Conservation (phyloP, 2,888 invertebrate genomes). For the Empis livida region DNA sequence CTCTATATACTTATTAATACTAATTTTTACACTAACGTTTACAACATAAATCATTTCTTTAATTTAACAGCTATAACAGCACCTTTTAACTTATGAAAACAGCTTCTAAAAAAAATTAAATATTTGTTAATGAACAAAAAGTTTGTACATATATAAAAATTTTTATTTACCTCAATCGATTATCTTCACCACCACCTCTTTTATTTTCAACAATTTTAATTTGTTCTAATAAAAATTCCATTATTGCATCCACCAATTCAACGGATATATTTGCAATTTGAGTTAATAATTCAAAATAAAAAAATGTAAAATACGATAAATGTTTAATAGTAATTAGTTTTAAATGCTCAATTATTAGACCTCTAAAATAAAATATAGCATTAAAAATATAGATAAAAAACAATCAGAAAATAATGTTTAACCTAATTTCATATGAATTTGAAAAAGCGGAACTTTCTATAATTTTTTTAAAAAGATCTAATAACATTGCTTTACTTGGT, state of each 20-base stretch:
- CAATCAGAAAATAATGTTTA: constrained; percentile 3
- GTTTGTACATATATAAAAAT: neutral
- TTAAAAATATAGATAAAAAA: neutral
- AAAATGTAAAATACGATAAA: constrained; percentile 32
- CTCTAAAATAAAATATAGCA: constrained; percentile 8
- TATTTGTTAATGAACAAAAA: neutral
- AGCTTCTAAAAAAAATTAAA: neutral
- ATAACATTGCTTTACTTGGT: constrained; percentile 24
- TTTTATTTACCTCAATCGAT: constrained; percentile 22
- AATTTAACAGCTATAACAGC: neutral
- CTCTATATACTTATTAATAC: too few relatives aligned
- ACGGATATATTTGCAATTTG: constrained; percentile 24
- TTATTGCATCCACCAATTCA: constrained; percentile 20
- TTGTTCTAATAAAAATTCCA: constrained; percentile 23
- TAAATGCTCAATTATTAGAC: constrained; percentile 20
- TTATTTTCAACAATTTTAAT: constrained; percentile 27
- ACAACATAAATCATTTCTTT: neutral
- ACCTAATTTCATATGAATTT: constrained; percentile 15
- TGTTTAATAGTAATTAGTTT: constrained; percentile 28
- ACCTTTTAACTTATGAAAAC: neutral
- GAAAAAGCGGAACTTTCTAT: constrained; percentile 16
- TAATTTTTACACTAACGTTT: too few relatives aligned
- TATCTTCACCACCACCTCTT: constrained; percentile 31
- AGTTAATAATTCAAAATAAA: constrained; percentile 29
- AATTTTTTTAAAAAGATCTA: constrained; percentile 23